Conservation (phyloP, 2,888 invertebrate genomes). For the Cacoxenus indagator region DNA sequence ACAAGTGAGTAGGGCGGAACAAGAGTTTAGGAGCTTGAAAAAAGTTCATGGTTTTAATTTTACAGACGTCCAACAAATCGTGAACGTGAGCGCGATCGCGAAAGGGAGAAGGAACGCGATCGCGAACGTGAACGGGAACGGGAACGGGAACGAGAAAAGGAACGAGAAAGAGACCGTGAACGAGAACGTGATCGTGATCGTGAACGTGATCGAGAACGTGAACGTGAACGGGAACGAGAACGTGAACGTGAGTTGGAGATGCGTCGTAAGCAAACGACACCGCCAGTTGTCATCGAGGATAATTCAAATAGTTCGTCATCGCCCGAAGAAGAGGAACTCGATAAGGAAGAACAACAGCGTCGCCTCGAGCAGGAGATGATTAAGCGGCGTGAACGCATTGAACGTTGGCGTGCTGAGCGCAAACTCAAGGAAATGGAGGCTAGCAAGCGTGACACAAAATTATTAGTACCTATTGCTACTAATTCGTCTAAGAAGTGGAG, state of each 20-base stretch:
- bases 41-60: no score
- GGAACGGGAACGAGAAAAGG: constrained; percentile 74
- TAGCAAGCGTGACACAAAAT: constrained; percentile 83
- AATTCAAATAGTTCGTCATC: constrained; percentile 41
- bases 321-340: constrained; percentile 72
- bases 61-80: constrained; percentile 56
- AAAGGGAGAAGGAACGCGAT: constrained; percentile 75
- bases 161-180: constrained; percentile 72
- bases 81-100: constrained; percentile 69
- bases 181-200: constrained; percentile 48
- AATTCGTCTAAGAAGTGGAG: constrained; percentile 92
- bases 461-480: constrained; percentile 67
- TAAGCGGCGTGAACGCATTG: constrained; percentile 93
- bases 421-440: constrained; percentile 88
- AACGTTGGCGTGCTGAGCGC: constrained; percentile 94
- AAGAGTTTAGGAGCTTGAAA: no score
- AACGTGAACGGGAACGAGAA: constrained; percentile 72
- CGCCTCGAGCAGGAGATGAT: constrained; percentile 95
- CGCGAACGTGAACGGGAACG: constrained; percentile 43
- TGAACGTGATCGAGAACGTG: constrained; percentile 68
- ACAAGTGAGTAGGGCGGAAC: constrained; percentile 56
- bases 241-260: constrained; percentile 73
- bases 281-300: constrained; percentile 54
- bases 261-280: constrained; percentile 36
- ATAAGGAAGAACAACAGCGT: constrained; percentile 89